Evolutionary conservation across 2,113 vertebrate genomes (phyloP), one percentile per base, ranked within the genome.

Genomic region (Poicephalus meyeri): DNA sequence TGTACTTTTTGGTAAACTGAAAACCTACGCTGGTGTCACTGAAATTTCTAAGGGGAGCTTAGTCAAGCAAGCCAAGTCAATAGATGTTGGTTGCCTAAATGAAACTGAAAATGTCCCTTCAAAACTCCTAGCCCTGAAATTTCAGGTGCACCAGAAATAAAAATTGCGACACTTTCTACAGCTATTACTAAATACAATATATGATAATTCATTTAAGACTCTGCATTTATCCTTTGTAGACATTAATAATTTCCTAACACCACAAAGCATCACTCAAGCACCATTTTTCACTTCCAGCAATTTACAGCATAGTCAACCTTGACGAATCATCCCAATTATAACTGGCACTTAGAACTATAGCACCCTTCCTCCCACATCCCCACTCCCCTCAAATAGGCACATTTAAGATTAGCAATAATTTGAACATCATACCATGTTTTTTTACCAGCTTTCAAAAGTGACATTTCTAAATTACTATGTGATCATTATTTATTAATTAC

Each of bases 191-290:
- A 93, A 76, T 49, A 60, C 28, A 82, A 21, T 44, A 17, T n/a
- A 37, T 8, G 42, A 78, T 39, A 92, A 79, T 74, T 84, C 13
- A 65, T 79, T 84, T 86, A 60, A 92, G 65, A 42, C 26, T 39
- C 72, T 78, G 26, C 63, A 55, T 93, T 91, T 80, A 81, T 83
- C 55, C 41, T 92, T 94, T 78, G 60, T 84, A 90, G 72, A 88
- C 46, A 55, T 74, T 35, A 81, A 86, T 76, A 19, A 89, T 84
- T 92, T 95, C 81, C 80, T 89, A 82, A 49, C 61, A 83, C 39
- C 70, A 84, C 56, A 79, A 81, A 91, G 18, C 72, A 86, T 76
- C 80, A 64, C 58, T 92, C 50, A 89, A 85, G 66, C 46, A 84
- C 61, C 35, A 39, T 73, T 92, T 17, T 83, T 77, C 83, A 42